phyloP scores from a whole-genome alignment of 2,113 vertebrate genomes.

The Python bivittatus region DNA sequence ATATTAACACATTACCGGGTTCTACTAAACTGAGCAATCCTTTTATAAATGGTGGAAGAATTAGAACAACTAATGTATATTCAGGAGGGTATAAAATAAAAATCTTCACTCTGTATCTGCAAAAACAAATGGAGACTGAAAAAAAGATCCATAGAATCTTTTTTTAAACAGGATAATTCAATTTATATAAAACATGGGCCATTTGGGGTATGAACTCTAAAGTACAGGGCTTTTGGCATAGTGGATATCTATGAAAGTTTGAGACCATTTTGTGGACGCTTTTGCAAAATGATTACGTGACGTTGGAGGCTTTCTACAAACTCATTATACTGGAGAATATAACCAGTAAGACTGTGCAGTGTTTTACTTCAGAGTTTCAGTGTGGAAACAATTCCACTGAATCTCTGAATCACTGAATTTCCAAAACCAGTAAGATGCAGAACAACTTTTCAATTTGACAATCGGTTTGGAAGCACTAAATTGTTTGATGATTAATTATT shows the following conservation, averaged over 20 bases:
- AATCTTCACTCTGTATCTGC: not conserved
- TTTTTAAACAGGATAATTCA: not conserved
- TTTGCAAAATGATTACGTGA: not conserved
- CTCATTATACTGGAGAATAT: not conserved
- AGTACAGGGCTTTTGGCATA: not conserved
- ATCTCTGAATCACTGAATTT: not conserved
- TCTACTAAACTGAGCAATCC: conserved; percentile 22
- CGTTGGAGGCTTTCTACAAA: not conserved
- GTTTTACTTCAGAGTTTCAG: not conserved
- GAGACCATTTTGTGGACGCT: not conserved
- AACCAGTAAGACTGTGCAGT: not conserved
- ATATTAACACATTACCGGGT: conserved; percentile 48
- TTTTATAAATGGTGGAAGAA: conserved; percentile 43
- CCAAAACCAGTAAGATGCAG: not conserved
- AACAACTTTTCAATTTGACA: not conserved
- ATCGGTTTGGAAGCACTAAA: not conserved
- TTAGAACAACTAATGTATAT: conserved; percentile 45
- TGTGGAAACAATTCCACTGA: not conserved
- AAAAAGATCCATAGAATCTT: not conserved
- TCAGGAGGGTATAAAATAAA: conserved; percentile 10
- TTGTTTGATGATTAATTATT: not conserved
- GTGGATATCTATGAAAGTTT: not conserved
- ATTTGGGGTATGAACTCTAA: not conserved
- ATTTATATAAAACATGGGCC: not conserved
- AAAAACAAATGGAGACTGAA: not conserved